Evolutionary conservation across 2,888 invertebrate species (phyloP).

Genomic region (Nymphalis urticae): DNA sequence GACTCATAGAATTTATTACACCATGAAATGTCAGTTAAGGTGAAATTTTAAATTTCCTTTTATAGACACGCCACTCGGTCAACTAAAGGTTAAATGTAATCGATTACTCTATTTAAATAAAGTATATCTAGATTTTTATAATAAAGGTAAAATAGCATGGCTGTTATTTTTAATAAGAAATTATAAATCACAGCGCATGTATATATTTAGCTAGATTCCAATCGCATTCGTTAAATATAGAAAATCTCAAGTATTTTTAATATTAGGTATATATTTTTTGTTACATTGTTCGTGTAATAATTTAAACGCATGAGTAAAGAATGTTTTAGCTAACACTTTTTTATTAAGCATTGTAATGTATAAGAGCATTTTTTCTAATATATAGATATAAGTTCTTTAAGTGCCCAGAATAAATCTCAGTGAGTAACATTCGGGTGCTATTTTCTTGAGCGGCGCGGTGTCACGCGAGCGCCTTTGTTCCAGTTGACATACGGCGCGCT

Average conservation of each 20-base stretch:
- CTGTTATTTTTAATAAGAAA: conserved; percentile 7
- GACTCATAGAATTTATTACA: conserved; percentile 3
- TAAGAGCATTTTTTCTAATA: neutral
- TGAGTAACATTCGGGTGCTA: conserved; percentile 22
- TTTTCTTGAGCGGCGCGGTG: conserved; percentile 53
- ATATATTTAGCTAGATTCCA: conserved; percentile 23
- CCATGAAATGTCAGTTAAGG: conserved; percentile 10
- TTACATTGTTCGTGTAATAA: no score
- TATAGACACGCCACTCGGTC: conserved; percentile 19
- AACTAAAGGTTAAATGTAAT: conserved; percentile 21
- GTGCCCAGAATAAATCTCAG: conserved; percentile 9
- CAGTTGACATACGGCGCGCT: conserved; percentile 48
- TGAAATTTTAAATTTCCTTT: conserved; percentile 13
- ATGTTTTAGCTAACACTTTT: no score
- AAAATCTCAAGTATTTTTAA: no score
- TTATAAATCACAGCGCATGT: conserved; percentile 23
- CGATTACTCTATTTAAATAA: conserved; percentile 11
- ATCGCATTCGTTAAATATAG: conserved; percentile 35
- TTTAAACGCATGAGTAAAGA: no score
- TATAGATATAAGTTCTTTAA: neutral
- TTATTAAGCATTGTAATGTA: no score
- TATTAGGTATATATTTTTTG: no score
- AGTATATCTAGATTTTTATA: conserved; percentile 16
- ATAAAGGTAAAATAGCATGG: conserved; percentile 8
- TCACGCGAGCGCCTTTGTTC: conserved; percentile 65